These are phyloP conservation scores for Euschistus heros DNA, from an alignment of 1,140 invertebrate genomes.

Conservation along the genomic window DNA sequence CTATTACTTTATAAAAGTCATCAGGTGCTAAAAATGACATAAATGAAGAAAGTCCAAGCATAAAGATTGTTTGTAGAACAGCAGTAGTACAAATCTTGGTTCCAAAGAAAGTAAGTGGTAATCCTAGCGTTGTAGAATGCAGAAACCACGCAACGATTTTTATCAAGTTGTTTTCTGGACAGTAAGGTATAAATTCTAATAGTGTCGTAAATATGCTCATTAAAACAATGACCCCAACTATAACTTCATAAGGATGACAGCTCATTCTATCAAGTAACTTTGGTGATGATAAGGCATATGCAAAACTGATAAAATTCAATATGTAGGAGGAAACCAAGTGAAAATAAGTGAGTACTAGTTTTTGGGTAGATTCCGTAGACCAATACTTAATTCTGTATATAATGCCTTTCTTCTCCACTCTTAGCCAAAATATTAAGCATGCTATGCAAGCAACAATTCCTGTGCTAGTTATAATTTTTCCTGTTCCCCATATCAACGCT, in stretches of 20 bases:
- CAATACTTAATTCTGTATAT: not conserved
- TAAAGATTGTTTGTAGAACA: not conserved
- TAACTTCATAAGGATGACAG: not conserved
- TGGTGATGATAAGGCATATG: not conserved
- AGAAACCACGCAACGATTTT: not conserved
- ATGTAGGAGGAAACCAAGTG: not conserved
- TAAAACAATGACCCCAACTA: not conserved
- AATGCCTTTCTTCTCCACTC: not conserved
- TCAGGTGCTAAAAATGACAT: not conserved
- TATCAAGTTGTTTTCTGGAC: not conserved
- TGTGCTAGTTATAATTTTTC: no score
- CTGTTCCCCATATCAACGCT: no score
- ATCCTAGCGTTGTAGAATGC: not conserved
- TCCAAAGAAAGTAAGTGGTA: not conserved
- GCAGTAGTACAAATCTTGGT: not conserved
- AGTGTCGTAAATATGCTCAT: not conserved
- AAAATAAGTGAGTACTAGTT: slow-evolving; percentile 5
- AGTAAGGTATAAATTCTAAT: slow-evolving; percentile 4
- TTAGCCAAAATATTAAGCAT: not conserved
- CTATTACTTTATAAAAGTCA: not conserved
- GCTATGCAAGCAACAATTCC: no score
- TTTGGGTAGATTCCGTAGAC: not conserved
- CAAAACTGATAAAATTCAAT: not conserved
- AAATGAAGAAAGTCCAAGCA: not conserved
- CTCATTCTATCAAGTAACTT: not conserved